These are phyloP conservation scores for Acanthosoma haemorrhoidale DNA, from an alignment of 2,888 invertebrate species.

Conservation along the genomic window DNA sequence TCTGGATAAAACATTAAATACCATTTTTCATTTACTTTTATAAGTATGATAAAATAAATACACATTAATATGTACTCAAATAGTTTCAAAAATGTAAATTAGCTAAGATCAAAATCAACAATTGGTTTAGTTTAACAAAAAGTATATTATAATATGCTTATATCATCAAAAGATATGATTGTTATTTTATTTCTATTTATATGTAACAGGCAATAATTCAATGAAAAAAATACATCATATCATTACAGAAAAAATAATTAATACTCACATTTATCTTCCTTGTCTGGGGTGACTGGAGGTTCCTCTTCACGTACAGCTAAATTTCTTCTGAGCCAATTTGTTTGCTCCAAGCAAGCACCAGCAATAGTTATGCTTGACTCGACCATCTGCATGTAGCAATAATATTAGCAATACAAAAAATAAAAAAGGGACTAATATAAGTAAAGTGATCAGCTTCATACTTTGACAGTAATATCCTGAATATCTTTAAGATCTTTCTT, in stretches of 20 bases:
- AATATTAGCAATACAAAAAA: not conserved
- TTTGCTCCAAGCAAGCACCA: conserved; percentile 84
- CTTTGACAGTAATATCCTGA: conserved; percentile 67
- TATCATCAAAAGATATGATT: not conserved
- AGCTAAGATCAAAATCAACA: too few species aligned
- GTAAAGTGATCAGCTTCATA: conserved; percentile 41
- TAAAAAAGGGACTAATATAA: not conserved
- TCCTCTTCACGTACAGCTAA: conserved; percentile 68
- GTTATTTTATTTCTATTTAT: not conserved
- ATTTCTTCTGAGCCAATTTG: conserved; percentile 79
- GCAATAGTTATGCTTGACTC: conserved; percentile 78
- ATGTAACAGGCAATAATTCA: not conserved
- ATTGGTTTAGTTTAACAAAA: too few species aligned
- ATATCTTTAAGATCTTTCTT: conserved; percentile 75
- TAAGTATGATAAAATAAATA: too few species aligned
- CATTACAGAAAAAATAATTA: not conserved
- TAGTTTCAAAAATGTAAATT: too few species aligned
- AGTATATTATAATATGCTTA: not conserved
- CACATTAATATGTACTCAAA: too few species aligned
- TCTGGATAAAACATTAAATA: too few species aligned
- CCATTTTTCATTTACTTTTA: too few species aligned
- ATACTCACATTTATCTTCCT: conserved; percentile 43
- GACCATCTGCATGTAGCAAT: conserved; percentile 60
- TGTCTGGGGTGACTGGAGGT: conserved; percentile 47
- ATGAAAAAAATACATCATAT: not conserved